A percentile compares a stretch with the other conserved stretches of the same genome.
Evolutionary conservation across 2,113 vertebrate species (phyloP).

Genomic region (rat (Rattus norvegicus)): DNA sequence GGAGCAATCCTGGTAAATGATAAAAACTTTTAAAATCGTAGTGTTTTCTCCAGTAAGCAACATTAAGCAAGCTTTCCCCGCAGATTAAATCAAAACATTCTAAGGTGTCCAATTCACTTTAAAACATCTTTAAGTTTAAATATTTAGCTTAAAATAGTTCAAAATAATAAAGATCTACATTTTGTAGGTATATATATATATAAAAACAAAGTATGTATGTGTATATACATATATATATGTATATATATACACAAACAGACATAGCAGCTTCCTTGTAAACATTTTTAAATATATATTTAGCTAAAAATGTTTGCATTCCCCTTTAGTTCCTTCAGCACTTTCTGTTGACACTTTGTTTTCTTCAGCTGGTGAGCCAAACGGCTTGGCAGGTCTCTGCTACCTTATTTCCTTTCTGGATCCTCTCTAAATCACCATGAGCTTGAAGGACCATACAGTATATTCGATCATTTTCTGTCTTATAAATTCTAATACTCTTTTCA

Average conservation of each 20-base stretch:
- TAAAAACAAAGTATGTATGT: no score
- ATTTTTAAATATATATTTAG: conserved; percentile 17
- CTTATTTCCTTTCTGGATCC: conserved; percentile 64
- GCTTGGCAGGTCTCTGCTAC: background rate
- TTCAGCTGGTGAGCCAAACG: background rate
- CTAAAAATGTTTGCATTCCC: background rate
- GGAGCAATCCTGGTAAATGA: background rate
- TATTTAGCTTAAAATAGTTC: conserved; percentile 11
- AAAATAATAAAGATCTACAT: background rate
- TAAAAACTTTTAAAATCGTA: background rate
- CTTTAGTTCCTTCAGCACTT: background rate
- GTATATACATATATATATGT: no score
- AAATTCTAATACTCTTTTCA: conserved; percentile 75
- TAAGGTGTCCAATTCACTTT: conserved; percentile 1
- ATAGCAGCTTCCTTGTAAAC: background rate
- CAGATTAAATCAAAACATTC: conserved; percentile 51
- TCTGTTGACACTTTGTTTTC: background rate
- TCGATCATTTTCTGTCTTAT: conserved; percentile 64
- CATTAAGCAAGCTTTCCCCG: conserved; percentile 22
- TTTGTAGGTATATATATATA: background rate
- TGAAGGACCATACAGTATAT: conserved; percentile 39
- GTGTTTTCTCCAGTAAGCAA: conserved; percentile 19
- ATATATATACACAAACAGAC: background rate
- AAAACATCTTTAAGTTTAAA: conserved; percentile 48
- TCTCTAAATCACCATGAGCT: conserved; percentile 62